These are phyloP conservation scores for Agapostemon virescens DNA, from an alignment of 2,888 invertebrate species.

Conservation along the genomic window DNA sequence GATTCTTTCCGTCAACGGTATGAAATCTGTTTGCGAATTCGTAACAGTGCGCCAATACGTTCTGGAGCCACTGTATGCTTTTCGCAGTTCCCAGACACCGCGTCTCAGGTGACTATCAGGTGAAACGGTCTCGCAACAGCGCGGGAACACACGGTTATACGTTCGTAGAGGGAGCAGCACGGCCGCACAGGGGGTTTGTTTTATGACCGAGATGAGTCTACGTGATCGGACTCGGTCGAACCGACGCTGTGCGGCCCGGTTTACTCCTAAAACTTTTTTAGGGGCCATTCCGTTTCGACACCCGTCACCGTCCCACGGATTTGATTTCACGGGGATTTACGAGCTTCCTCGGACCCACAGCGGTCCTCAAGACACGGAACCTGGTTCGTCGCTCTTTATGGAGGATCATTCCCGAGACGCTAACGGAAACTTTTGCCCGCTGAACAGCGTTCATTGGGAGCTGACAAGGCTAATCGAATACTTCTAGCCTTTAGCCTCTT, in stretches of 20 bases:
- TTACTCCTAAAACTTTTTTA: slow-evolving; percentile 70
- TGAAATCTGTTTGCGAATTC: neutral
- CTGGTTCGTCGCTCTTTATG: neutral
- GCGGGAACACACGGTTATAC: slow-evolving; percentile 31
- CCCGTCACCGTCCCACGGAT: slow-evolving; percentile 44
- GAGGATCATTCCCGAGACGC: neutral
- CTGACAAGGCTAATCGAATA: neutral
- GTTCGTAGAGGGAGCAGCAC: slow-evolving; percentile 39
- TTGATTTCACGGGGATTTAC: slow-evolving; percentile 56
- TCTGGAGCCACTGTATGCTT: neutral
- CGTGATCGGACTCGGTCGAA: slow-evolving; percentile 75
- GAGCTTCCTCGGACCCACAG: slow-evolving; percentile 18
- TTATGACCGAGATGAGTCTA: slow-evolving; percentile 75
- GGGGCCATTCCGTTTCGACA: slow-evolving; percentile 60
- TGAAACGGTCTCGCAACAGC: neutral
- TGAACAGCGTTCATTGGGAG: neutral
- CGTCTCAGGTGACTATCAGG: neutral
- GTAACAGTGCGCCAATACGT: neutral
- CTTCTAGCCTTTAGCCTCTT: neutral
- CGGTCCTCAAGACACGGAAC: neutral
- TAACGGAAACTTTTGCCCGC: neutral
- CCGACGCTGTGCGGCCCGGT: slow-evolving; percentile 15
- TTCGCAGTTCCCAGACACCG: neutral
- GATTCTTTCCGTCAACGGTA: too few species aligned
- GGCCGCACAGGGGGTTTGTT: slow-evolving; percentile 56